A percentile compares a stretch with the other conserved stretches of the same genome.
phyloP scores from a whole-genome alignment of 1,140 invertebrate genomes.

The Caenorhabditis inopinata region DNA sequence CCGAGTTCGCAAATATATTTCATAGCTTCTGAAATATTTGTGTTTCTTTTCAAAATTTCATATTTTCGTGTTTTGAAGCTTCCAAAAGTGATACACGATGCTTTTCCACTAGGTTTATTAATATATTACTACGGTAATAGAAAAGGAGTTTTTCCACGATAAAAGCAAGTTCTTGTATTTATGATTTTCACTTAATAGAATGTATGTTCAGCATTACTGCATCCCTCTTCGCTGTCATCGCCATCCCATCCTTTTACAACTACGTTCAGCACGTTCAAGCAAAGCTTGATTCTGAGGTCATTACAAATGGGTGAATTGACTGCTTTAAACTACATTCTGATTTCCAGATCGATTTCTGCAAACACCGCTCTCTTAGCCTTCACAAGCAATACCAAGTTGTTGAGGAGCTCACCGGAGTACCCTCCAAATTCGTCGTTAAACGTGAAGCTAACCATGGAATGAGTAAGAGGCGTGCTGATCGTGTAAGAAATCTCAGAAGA shows the following conservation, averaged over 20 bases:
- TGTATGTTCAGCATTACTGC: constrained; percentile 52
- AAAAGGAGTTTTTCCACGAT: no score
- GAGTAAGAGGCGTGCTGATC: constrained; percentile 26
- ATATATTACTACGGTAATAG: no score
- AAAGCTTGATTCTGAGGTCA: constrained; percentile 52
- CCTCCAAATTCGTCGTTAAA: constrained; percentile 36
- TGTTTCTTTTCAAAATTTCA: no score
- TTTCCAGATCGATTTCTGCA: constrained; percentile 56
- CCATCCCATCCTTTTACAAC: constrained; percentile 59
- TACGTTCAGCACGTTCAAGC: constrained; percentile 61
- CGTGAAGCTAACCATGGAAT: constrained; percentile 36
- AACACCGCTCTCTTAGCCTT: constrained; percentile 51
- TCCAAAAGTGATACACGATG: no score
- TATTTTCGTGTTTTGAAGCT: no score
- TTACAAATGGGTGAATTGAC: no score
- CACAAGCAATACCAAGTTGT: constrained; percentile 49
- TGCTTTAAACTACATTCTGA: no score
- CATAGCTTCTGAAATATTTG: no score
- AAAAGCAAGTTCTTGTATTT: no score
- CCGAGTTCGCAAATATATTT: no score
- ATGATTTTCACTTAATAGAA: no score
- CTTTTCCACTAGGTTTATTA: no score
- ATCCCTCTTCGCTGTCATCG: constrained; percentile 54
- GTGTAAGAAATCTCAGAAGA: constrained; percentile 11
- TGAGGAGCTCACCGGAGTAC: constrained; percentile 44